Evolutionary conservation across 1,140 invertebrate species (phyloP), one percentile per base, ranked within the genome.

Genomic region (Drosophila pectinifera): DNA sequence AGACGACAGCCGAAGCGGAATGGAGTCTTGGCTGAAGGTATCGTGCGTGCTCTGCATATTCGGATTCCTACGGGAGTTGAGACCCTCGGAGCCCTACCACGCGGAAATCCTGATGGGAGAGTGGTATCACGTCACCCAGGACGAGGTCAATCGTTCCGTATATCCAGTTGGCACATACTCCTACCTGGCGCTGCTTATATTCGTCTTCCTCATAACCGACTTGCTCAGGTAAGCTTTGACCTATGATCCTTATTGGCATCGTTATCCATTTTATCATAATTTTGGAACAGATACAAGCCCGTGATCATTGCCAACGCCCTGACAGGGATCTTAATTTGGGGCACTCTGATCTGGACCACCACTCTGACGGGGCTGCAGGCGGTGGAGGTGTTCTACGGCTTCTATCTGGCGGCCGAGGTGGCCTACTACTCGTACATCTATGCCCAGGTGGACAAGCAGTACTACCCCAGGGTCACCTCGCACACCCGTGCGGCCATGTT

Each of bases 341-440:
- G 93, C 26, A 93, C 96, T 39, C 91, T 97, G 36, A 92, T 97
- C 64, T 96, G 95, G 95, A 95, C 94, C 7, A 92, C 93, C 45
- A 94, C 94, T 45, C 91, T 96, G 55, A 68, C 93, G 77, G 94
- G 94, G 73, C 91, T 96, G 55, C 95, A 96, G 93, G 93, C 94
- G 11, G 93, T 94, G 5, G 93, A 95, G 91, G 93, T 94, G 41
- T 94, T 96, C 61, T 98, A 97, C 93, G 97, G 97, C 3, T 93
- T 97, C 20, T 97, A 96, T 80, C 95, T 96, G 88, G 97, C 97
- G 0, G 95, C 96, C 5, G 97, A 98, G 93, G 95, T 98, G 0
- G 97, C 97, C 0, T 98, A 98, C 92, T 97, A 95, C 74, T 97
- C 97, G 0, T 99, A 98, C 82, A 97, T 98, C 74, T 99, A 98